These are phyloP conservation scores for Holcopasites calliopsidis DNA, from an alignment of 1,140 invertebrate genomes.

Conservation along the genomic window DNA sequence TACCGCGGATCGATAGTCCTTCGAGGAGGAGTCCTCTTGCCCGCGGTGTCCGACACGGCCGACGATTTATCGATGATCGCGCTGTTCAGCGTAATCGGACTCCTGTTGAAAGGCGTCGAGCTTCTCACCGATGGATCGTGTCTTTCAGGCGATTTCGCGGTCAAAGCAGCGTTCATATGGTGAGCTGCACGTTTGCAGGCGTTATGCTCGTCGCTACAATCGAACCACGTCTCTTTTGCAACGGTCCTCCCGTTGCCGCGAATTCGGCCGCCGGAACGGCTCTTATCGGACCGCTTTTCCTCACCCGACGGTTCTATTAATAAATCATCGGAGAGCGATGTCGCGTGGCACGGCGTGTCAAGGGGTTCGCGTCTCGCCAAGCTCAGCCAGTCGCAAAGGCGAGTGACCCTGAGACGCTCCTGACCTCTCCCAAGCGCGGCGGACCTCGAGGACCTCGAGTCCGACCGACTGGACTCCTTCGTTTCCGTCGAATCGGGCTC, in stretches of 20 bases:
- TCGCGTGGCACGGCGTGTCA: constrained; percentile 15
- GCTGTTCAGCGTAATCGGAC: constrained; percentile 70
- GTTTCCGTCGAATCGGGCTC: neutral
- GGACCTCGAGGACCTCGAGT: neutral
- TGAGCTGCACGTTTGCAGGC: constrained; percentile 14
- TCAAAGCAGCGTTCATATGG: constrained; percentile 62
- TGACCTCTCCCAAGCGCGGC: constrained; percentile 22
- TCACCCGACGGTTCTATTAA: constrained; percentile 46
- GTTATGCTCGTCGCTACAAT: neutral
- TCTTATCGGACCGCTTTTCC: constrained; percentile 19
- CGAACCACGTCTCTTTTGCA: neutral
- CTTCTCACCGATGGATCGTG: constrained; percentile 41
- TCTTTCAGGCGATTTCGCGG: constrained; percentile 49
- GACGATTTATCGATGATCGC: constrained; percentile 72
- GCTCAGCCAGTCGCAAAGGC: constrained; percentile 80
- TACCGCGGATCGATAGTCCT: constrained; percentile 52
- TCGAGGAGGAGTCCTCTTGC: constrained; percentile 32
- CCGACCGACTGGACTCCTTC: neutral
- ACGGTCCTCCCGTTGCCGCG: neutral
- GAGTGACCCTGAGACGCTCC: constrained; percentile 76
- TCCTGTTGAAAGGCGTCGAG: constrained; percentile 57
- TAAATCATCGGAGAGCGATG: constrained; percentile 39
- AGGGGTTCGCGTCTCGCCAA: constrained; percentile 72
- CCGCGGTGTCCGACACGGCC: neutral
- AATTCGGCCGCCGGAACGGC: neutral